Evolutionary conservation across 1,140 invertebrate species (phyloP).

Genomic region (Ephestia elutella): DNA sequence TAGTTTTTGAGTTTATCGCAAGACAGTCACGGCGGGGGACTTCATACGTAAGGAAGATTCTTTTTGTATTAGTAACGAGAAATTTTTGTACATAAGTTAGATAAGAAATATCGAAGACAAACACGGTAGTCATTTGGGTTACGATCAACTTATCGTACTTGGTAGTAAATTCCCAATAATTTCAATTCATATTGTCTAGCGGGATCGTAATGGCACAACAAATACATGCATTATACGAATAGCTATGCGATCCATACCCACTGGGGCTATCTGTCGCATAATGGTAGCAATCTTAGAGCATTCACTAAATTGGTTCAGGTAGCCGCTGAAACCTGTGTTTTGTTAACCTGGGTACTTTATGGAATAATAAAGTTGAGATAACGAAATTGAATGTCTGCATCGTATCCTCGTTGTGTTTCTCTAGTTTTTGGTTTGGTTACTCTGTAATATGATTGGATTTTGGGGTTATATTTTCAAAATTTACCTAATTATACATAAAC

Average conservation of each 20-base stretch:
- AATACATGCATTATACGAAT: background rate
- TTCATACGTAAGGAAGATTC: no score
- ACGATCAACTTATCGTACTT: background rate
- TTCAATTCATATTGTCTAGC: background rate
- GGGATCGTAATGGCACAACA: background rate
- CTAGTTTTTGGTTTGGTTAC: no score
- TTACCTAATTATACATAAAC: no score
- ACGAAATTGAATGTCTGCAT: background rate
- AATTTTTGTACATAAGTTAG: no score
- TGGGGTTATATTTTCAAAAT: no score
- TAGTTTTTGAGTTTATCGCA: no score
- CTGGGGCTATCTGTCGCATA: background rate
- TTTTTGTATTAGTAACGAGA: no score
- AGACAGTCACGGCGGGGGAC: no score
- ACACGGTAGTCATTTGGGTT: no score
- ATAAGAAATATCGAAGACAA: no score
- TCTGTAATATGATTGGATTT: no score
- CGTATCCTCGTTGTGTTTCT: no score
- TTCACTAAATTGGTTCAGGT: background rate
- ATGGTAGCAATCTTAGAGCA: background rate
- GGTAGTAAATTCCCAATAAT: background rate
- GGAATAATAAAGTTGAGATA: background rate
- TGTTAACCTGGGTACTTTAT: background rate
- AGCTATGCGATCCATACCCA: background rate
- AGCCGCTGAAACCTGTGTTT: constrained; percentile 1